Base-by-base conservation (phyloP, 2,888 invertebrate species). In the Stenotaenia linearis region DNA sequence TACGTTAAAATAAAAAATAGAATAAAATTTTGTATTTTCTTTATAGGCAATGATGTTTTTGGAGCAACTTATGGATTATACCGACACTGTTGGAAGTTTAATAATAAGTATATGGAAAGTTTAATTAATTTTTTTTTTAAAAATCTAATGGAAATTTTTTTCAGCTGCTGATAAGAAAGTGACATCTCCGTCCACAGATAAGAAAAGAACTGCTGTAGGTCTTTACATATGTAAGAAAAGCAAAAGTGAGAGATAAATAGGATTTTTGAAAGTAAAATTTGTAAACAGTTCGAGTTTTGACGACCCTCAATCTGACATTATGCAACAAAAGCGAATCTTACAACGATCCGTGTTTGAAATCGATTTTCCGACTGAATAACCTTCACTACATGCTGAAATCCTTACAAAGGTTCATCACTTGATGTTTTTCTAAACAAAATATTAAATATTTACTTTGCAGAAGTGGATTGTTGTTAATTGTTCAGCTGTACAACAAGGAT, bases 351-450 rank as follows among this genome's bases (percentile, higher is more conserved):
- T 94, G 94, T 3, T 89, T 97, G 18, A 92, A 93, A 83, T 84
- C 86, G 3, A 84, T 87, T 69, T 98, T 98, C 85, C 90, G 96
- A 81, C 88, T 98, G 69, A 98, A 98, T 87, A 98, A 98, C 86
- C 95, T 94, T 82, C 92, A 97, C 86, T 97, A 98, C 85, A 92
- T 98, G 81, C 88, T 97, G n/a, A 96, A 95, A 88, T 94, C 96
- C 10, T 88, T 98, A 28, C 93, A 94, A 83, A 91, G 95, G 83
- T 95, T 69, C 79, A 74, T 30, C 10, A 21, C 32, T 21, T 12
- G 12, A 25, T 75, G n/a, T 74, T 45, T 77, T 40, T n/a, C 0
- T 25, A 77, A 75, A 5, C 45, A 12, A 56, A 40, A 77, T 15
- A 12, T 37, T 32, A 78, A 35, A 80, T 79, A n/a, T 21, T 81